Percentiles rank a stretch among this genome's conserved stretches.
phyloP scores from a whole-genome alignment of 2,113 vertebrate genomes.

The Morone chrysops region DNA sequence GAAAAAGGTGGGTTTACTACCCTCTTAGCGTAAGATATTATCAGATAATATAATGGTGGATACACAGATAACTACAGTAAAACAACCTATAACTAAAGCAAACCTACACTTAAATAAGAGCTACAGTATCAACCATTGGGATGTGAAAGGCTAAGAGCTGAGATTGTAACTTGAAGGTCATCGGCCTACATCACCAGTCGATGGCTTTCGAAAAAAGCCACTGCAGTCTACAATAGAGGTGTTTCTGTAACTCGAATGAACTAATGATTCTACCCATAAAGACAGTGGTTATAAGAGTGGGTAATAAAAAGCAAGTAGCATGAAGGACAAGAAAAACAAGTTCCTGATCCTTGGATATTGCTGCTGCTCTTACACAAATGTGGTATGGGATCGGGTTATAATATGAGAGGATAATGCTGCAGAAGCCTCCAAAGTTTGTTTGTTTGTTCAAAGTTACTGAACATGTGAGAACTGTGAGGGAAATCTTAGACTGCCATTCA shows the following conservation, averaged over 20 bases:
- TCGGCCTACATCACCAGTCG: background rate
- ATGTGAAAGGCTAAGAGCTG: background rate
- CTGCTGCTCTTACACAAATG: background rate
- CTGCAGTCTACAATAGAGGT: constrained; percentile 9
- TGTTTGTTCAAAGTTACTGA: background rate
- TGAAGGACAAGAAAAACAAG: constrained; percentile 18
- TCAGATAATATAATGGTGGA: background rate
- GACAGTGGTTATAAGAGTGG: background rate
- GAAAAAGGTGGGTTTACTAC: background rate
- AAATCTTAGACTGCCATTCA: background rate
- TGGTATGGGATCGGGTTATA: constrained; percentile 10
- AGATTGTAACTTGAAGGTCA: constrained; percentile 10
- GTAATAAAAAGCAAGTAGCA: constrained; percentile 25
- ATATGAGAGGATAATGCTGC: constrained; percentile 13
- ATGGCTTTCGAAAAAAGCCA: background rate
- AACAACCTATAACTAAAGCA: constrained; percentile 8
- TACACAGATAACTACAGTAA: constrained; percentile 1
- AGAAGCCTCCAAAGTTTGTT: constrained; percentile 10
- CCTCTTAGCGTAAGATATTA: background rate
- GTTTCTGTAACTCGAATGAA: constrained; percentile 39
- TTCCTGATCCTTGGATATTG: constrained; percentile 2
- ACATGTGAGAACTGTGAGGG: background rate
- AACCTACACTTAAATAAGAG: background rate
- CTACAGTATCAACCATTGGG: background rate
- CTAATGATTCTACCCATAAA: constrained; percentile 12